Percentiles rank a stretch among this genome's conserved stretches.
phyloP scores from a whole-genome alignment of 2,113 vertebrate species.

The Paradoxurus hermaphroditus region DNA sequence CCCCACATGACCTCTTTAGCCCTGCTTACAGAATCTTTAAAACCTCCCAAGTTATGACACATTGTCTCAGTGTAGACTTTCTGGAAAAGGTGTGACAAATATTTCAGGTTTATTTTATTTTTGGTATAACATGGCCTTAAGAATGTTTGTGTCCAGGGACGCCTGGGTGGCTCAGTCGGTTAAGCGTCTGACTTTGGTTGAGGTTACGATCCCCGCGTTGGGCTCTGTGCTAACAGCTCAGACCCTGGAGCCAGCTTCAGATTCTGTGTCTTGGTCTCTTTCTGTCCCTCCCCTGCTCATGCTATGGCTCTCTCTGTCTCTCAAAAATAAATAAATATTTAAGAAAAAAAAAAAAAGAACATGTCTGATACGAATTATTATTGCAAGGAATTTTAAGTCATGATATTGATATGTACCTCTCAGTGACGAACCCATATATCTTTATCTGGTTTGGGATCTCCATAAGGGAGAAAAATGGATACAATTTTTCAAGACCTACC shows the following conservation, averaged over 20 bases:
- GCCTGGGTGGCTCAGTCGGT: no score
- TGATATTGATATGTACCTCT: neutral
- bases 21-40: neutral
- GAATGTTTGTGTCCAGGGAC: neutral
- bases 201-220: no score
- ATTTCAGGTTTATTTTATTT: conserved; percentile 36
- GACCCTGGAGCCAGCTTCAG: no score
- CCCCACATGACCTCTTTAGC: neutral
- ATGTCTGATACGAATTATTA: neutral
- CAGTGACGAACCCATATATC: neutral
- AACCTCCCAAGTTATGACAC: neutral
- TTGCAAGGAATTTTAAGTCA: neutral
- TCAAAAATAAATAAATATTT: no score
- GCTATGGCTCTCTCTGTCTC: no score
- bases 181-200: no score
- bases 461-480: neutral
- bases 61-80: neutral
- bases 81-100: neutral
- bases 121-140: conserved; percentile 3
- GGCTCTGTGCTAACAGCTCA: no score
- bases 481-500: neutral
- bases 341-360: no score
- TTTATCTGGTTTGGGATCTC: neutral
- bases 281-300: no score
- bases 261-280: no score